phyloP scores from a whole-genome alignment of 2,888 invertebrate species.

The Aporophyla lueneburgensis region DNA sequence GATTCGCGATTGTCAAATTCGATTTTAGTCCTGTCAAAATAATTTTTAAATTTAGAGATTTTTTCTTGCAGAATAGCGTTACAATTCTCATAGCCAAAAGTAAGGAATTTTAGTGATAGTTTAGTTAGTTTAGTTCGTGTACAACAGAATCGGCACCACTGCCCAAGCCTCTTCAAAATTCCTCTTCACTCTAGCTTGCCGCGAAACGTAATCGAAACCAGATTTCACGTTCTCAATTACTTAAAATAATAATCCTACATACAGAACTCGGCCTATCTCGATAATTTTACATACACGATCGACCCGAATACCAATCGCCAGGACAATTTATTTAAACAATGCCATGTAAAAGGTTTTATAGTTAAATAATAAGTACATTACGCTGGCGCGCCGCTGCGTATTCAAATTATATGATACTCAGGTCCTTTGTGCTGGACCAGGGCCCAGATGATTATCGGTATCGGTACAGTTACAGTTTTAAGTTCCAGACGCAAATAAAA shows the following conservation, averaged over 20 bases:
- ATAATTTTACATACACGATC: conserved; percentile 45
- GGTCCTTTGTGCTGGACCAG: conserved; percentile 52
- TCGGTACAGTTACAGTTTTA: conserved; percentile 47
- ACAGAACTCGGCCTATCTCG: conserved; percentile 28
- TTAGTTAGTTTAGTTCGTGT: too few species aligned
- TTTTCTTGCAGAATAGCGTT: too few species aligned
- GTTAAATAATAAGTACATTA: conserved; percentile 67
- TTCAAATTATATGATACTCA: conserved; percentile 61
- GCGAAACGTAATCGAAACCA: conserved; percentile 1
- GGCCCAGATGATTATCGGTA: conserved; percentile 55
- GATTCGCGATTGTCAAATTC: too few species aligned
- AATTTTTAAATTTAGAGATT: too few species aligned
- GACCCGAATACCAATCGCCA: conserved; percentile 47
- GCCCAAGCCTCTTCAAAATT: background rate
- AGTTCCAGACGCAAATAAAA: conserved; percentile 35
- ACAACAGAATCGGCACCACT: too few species aligned
- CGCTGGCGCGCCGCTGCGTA: conserved; percentile 61
- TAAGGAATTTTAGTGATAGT: too few species aligned
- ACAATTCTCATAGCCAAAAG: too few species aligned
- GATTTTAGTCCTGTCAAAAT: too few species aligned
- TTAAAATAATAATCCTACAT: conserved; percentile 19
- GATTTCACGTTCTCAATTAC: conserved; percentile 25
- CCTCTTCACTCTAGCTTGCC: background rate
- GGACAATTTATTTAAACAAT: conserved; percentile 64
- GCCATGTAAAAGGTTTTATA: conserved; percentile 59